phyloP scores from a whole-genome alignment of 35 echinoderm and acorn worm genomes.

The Stichopus chloronotus region DNA sequence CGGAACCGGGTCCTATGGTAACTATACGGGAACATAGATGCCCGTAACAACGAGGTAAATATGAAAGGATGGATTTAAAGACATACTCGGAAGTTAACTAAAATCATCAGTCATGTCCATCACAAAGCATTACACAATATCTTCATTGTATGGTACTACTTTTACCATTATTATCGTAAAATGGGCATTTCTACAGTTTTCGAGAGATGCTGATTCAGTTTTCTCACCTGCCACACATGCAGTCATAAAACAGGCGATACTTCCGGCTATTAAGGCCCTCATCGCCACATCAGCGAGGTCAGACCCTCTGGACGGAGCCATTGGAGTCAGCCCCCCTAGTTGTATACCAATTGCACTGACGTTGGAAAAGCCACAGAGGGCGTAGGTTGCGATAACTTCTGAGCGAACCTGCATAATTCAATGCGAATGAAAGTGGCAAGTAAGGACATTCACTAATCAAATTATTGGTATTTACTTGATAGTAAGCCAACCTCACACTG shows the following conservation, averaged over 20 bases:
- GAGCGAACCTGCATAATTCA: slow-evolving; percentile 33
- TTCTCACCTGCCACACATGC: slow-evolving; percentile 60
- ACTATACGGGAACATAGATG: too few species aligned
- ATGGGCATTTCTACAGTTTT: too few species aligned
- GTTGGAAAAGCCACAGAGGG: slow-evolving; percentile 61
- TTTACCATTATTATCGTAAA: too few species aligned
- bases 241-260: slow-evolving; percentile 63
- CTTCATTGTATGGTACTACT: too few species aligned
- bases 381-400: slow-evolving; percentile 59
- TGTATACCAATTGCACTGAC: slow-evolving; percentile 50
- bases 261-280: slow-evolving; percentile 53
- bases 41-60: too few species aligned
- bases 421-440: background rate
- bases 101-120: too few species aligned
- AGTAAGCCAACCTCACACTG: background rate
- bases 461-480: background rate
- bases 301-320: slow-evolving; percentile 29
- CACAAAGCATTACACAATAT: too few species aligned
- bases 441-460: background rate
- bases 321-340: slow-evolving; percentile 57
- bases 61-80: too few species aligned
- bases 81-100: too few species aligned
- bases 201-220: too few species aligned
- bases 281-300: slow-evolving; percentile 53
- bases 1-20: too few species aligned